Conservation (phyloP, 2,113 vertebrate species). For the Tenebrosternarchus preto region DNA sequence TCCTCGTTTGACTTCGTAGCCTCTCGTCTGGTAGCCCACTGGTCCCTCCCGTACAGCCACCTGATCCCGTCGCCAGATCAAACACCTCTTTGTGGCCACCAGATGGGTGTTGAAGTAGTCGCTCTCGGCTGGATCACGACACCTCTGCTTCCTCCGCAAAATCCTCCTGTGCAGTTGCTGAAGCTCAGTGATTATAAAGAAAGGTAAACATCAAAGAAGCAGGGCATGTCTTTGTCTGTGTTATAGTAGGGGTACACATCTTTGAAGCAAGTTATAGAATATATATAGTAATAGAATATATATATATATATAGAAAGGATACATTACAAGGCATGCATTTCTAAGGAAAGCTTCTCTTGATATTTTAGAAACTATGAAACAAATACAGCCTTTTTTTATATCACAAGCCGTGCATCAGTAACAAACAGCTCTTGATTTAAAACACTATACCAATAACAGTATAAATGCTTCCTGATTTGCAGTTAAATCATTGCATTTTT, state of each 20-base stretch:
- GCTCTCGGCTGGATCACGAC: not conserved
- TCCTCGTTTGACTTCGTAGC: constrained; percentile 3
- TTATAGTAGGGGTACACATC: not conserved
- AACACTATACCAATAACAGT: not conserved
- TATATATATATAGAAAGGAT: too few species aligned
- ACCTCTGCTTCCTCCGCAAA: not conserved
- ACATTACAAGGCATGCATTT: not conserved
- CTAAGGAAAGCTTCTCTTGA: too few species aligned
- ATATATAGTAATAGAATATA: not conserved
- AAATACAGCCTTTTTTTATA: too few species aligned
- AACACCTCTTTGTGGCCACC: constrained; percentile 22
- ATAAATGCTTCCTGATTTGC: not conserved
- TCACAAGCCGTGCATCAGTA: too few species aligned
- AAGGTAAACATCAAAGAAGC: not conserved
- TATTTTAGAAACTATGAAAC: too few species aligned
- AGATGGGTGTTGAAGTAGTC: not conserved
- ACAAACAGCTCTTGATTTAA: not conserved
- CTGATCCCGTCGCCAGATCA: constrained; percentile 30
- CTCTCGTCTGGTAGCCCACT: constrained; percentile 22
- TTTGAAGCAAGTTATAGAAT: not conserved
- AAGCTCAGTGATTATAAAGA: not conserved
- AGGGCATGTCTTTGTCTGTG: not conserved
- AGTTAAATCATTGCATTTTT: not conserved
- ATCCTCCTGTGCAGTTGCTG: not conserved
- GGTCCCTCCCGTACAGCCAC: constrained; percentile 4